A percentile compares a stretch with the other conserved stretches of the same genome.
Conservation (phyloP, 92 coral and sea anemone species). For the Zoanthus sansibaricus region DNA sequence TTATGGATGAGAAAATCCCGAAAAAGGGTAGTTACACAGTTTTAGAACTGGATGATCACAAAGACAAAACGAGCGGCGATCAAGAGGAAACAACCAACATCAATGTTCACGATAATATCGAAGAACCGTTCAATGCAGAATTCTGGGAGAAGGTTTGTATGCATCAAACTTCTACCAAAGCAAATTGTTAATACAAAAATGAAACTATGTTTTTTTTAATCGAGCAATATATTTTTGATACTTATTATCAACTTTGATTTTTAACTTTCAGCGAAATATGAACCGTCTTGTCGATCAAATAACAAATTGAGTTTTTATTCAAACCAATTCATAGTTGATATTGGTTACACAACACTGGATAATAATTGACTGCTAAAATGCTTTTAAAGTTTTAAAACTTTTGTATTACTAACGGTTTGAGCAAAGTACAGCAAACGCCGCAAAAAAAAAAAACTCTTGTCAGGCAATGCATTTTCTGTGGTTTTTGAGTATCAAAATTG, state of each 20-base stretch:
- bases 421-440: too few species aligned
- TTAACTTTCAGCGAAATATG: too few species aligned
- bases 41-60: slow-evolving; percentile 75
- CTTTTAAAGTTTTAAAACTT: too few species aligned
- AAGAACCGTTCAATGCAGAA: slow-evolving; percentile 83
- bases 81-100: slow-evolving; percentile 56
- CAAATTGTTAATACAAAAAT: background rate
- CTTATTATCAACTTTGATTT: background rate
- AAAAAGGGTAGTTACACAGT: slow-evolving; percentile 30
- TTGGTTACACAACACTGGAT: too few species aligned
- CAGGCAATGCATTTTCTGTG: too few species aligned
- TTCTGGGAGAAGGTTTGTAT: slow-evolving; percentile 87
- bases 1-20: slow-evolving; percentile 25
- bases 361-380: too few species aligned
- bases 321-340: too few species aligned
- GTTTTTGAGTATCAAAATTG: too few species aligned
- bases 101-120: slow-evolving; percentile 54
- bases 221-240: background rate
- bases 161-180: background rate
- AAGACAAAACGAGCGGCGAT: slow-evolving; percentile 30
- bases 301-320: too few species aligned
- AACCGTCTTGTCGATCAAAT: too few species aligned
- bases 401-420: too few species aligned
- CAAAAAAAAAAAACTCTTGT: too few species aligned
- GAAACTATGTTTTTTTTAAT: background rate